Conservation (phyloP, 2,888 invertebrate genomes). For the Lasioglossum vierecki region DNA sequence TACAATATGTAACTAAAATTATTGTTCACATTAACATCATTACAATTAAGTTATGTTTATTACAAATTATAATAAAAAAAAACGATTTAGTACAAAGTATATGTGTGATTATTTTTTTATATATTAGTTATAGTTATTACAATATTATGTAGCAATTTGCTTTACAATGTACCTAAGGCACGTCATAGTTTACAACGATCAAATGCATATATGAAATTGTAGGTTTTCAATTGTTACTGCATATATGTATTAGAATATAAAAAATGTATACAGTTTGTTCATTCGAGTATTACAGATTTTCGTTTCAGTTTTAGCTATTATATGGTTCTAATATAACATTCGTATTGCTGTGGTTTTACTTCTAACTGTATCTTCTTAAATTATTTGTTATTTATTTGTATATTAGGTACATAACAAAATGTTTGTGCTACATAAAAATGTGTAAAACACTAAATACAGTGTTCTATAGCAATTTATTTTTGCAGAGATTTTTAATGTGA, state of each 20-base stretch:
- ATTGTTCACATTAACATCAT: conserved; percentile 53
- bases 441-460: neutral
- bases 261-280: conserved; percentile 16
- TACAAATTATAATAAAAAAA: conserved; percentile 54
- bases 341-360: conserved; percentile 13
- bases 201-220: conserved; percentile 37
- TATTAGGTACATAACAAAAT: conserved; percentile 20
- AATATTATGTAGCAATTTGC: conserved; percentile 37
- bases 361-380: conserved; percentile 19
- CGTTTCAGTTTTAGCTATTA: neutral
- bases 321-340: neutral
- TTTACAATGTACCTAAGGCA: conserved; percentile 55
- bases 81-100: conserved; percentile 64
- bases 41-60: conserved; percentile 46
- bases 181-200: conserved; percentile 43
- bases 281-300: conserved; percentile 13
- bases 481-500: neutral
- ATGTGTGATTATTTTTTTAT: conserved; percentile 44
- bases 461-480: neutral
- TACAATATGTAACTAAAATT: conserved; percentile 74
- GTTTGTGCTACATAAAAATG: neutral
- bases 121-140: conserved; percentile 31
- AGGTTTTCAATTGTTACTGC: conserved; percentile 23
- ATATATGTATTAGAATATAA: conserved; percentile 14
- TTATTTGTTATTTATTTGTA: conserved; percentile 14